phyloP scores from a whole-genome alignment of 1,140 invertebrate species.

The Augochlora pura region DNA sequence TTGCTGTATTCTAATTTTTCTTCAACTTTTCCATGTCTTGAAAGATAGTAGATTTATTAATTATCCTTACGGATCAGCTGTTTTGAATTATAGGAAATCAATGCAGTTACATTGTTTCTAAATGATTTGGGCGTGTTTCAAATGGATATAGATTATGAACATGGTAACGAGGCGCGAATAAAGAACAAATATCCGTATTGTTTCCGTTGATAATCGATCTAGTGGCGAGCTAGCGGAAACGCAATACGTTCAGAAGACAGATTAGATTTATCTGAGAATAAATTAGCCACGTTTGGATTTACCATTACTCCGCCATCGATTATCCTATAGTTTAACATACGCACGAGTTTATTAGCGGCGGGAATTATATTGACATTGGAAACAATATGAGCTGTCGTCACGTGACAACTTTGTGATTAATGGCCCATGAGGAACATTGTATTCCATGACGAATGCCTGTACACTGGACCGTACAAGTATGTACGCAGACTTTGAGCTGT shows the following conservation, averaged over 20 bases:
- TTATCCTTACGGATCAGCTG: too few species aligned
- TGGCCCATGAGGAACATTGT: background rate
- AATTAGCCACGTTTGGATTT: background rate
- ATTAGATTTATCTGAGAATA: background rate
- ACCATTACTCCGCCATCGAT: background rate
- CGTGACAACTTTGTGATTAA: constrained; percentile 39
- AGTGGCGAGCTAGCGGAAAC: background rate
- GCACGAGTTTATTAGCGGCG: constrained; percentile 21
- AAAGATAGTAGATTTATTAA: too few species aligned
- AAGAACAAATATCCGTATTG: too few species aligned
- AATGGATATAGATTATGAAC: too few species aligned
- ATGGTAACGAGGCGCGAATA: too few species aligned
- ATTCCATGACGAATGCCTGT: constrained; percentile 17
- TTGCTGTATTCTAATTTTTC: too few species aligned
- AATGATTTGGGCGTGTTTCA: too few species aligned
- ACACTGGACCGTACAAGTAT: background rate
- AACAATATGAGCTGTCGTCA: constrained; percentile 28
- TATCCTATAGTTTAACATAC: background rate
- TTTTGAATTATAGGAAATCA: too few species aligned
- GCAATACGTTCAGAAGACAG: background rate
- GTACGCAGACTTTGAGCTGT: constrained; percentile 5
- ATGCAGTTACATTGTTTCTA: too few species aligned
- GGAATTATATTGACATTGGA: constrained; percentile 27
- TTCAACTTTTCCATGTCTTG: too few species aligned
- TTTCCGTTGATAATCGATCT: too few species aligned